phyloP scores from a whole-genome alignment of 2,797 vertebrate genomes.

The Tapera naevia region DNA sequence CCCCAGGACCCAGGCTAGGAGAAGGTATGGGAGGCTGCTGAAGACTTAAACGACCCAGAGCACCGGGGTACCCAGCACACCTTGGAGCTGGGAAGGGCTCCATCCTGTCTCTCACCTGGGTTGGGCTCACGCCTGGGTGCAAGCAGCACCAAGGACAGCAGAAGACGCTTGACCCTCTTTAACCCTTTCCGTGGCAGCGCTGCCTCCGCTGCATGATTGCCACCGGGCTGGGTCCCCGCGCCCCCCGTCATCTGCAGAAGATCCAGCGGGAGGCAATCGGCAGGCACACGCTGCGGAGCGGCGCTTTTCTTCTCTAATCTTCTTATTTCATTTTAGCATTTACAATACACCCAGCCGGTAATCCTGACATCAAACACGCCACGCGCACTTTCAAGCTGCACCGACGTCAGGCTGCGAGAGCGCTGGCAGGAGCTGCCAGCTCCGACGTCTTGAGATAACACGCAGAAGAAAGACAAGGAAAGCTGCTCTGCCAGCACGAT shows the following conservation, averaged over 20 bases:
- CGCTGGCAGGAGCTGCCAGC: slow-evolving; percentile 59
- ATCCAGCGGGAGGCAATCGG: slow-evolving; percentile 17
- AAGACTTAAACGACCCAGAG: background rate
- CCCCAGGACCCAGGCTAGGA: background rate
- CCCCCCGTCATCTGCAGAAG: background rate
- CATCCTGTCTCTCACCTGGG: rapidly evolving
- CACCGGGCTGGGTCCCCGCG: background rate
- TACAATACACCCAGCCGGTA: slow-evolving; percentile 66
- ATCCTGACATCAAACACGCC: slow-evolving; percentile 72
- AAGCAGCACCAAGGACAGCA: rapidly evolving
- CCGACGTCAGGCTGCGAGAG: slow-evolving; percentile 33
- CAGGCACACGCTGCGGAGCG: slow-evolving; percentile 16
- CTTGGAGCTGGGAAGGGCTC: background rate
- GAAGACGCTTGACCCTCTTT: background rate
- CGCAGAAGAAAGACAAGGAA: background rate
- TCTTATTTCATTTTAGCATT: slow-evolving; percentile 71
- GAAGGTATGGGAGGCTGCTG: rapidly evolving
- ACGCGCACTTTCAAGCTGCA: slow-evolving; percentile 37
- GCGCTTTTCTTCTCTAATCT: slow-evolving; percentile 68
- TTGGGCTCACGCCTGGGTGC: background rate
- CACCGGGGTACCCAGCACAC: rapidly evolving
- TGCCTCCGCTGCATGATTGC: background rate
- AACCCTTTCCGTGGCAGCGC: background rate
- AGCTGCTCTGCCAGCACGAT: background rate
- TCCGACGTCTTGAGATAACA: slow-evolving; percentile 33